These are phyloP conservation scores for Ichneumoninae sp. DNA, from an alignment of 2,888 invertebrate species.

Conservation along the genomic window DNA sequence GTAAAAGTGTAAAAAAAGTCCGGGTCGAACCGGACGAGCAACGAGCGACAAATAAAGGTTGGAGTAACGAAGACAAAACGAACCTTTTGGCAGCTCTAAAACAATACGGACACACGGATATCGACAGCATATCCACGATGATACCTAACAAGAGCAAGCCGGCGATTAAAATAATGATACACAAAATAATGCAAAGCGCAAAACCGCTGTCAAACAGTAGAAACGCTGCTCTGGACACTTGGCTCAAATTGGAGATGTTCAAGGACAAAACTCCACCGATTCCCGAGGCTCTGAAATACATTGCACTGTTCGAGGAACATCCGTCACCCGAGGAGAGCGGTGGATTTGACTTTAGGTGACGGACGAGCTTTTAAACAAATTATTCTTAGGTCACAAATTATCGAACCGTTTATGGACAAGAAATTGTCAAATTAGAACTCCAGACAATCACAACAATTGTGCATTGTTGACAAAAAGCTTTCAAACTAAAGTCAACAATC, in stretches of 20 bases:
- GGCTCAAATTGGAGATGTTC: constrained; percentile 74
- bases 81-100: constrained; percentile 75
- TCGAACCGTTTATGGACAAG: neutral
- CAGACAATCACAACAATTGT: neutral
- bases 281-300: constrained; percentile 77
- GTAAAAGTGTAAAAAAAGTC: neutral
- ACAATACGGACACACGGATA: constrained; percentile 75
- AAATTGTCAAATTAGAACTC: neutral
- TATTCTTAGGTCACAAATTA: neutral
- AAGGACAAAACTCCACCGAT: constrained; percentile 71
- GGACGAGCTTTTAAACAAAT: neutral
- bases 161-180: constrained; percentile 74
- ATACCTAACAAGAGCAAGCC: constrained; percentile 72
- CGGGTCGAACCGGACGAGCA: neutral
- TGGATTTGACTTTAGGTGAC: constrained; percentile 70
- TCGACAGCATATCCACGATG: constrained; percentile 70
- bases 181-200: constrained; percentile 72
- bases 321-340: constrained; percentile 73
- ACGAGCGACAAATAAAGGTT: constrained; percentile 54
- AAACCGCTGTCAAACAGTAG: constrained; percentile 59
- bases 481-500: neutral
- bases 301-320: constrained; percentile 78
- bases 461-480: neutral
- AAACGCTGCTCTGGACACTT: constrained; percentile 69
- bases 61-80: constrained; percentile 75